Evolutionary conservation across 2,113 vertebrate genomes (phyloP).

Genomic region (Lathamus discolor): DNA sequence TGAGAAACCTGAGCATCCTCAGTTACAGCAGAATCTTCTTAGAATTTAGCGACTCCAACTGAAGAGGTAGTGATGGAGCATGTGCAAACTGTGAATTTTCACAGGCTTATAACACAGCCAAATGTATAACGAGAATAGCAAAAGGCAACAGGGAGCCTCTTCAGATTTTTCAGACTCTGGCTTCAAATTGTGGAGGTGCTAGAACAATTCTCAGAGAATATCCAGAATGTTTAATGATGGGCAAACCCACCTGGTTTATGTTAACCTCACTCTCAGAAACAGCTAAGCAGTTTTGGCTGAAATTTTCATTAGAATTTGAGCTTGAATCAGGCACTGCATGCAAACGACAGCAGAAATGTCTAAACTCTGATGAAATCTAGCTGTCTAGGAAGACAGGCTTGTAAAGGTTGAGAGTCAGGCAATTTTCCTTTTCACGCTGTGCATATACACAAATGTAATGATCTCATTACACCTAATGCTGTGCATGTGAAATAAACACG

Average conservation of each 20-base stretch:
- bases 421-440: background rate
- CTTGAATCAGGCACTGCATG: background rate
- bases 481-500: fast-evolving
- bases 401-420: background rate
- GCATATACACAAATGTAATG: background rate
- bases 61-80: slow-evolving; percentile 48
- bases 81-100: slow-evolving; percentile 67
- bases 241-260: background rate
- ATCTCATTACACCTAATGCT: background rate
- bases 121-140: slow-evolving; percentile 27
- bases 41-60: background rate
- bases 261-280: background rate
- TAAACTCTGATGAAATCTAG: background rate
- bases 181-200: background rate
- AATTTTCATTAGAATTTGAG: background rate
- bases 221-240: background rate
- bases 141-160: slow-evolving; percentile 29
- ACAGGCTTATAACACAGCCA: slow-evolving; percentile 50
- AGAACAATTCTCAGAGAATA: slow-evolving; percentile 16
- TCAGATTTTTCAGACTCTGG: background rate
- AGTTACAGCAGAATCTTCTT: slow-evolving; percentile 29
- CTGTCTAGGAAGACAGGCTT: background rate
- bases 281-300: background rate
- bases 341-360: background rate
- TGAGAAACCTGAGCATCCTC: slow-evolving; percentile 57